Evolutionary conservation across 2,888 invertebrate species (phyloP), one percentile per base, ranked within the genome.

Genomic region (Helobdella robusta): DNA sequence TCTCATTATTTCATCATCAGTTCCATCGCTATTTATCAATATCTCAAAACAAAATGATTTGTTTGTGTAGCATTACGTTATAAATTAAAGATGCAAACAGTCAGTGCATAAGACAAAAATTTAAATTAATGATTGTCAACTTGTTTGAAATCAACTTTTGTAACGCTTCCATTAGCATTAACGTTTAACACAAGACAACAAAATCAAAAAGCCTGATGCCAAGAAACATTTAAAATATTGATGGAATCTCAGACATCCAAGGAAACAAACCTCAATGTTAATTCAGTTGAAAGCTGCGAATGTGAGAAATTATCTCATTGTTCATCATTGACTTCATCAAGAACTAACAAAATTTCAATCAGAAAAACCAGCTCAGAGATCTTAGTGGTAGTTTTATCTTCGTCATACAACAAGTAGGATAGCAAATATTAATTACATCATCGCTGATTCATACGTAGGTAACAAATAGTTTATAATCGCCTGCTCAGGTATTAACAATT

Each of bases 161-260:
- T n/a, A n/a, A n/a, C n/a, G n/a, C n/a, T n/a, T n/a, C n/a, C n/a
- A n/a, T n/a, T n/a, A n/a, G n/a, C n/a, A n/a, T n/a, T n/a, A n/a
- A n/a, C n/a, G n/a, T n/a, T n/a, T n/a, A n/a, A n/a, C n/a, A n/a
- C n/a, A n/a, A n/a, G n/a, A n/a, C n/a, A n/a, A n/a, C n/a, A n/a
- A n/a, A n/a, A n/a, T n/a, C n/a, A n/a, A n/a, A n/a, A n/a, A n/a
- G n/a, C n/a, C n/a, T n/a, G n/a, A n/a, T n/a, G n/a, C n/a, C n/a
- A n/a, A n/a, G n/a, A n/a, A n/a, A n/a, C n/a, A n/a, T n/a, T n/a
- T n/a, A n/a, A n/a, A n/a, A n/a, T n/a, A n/a, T n/a, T n/a, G n/a
- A n/a, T 18, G 32, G 59, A 59, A 59, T 3, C 34, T 59, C 59
- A 59, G 59, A 59, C 59, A 59, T 59, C 59, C 59, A 59, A 59